Evolutionary conservation across 2,888 invertebrate species (phyloP).

Genomic region (Ischnus inquisitorius): DNA sequence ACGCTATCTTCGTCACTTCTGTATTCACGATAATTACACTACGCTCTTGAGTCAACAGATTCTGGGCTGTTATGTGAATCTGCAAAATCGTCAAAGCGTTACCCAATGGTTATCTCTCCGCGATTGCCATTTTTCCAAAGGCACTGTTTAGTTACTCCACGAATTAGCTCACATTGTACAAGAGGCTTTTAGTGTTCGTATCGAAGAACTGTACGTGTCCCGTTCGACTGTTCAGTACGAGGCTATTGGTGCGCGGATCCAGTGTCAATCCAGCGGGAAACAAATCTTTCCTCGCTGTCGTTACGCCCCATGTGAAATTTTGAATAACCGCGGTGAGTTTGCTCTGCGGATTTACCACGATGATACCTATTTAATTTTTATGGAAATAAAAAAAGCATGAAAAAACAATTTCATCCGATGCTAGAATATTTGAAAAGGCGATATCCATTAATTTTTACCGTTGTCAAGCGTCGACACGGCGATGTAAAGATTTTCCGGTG

Average conservation of each 20-base stretch:
- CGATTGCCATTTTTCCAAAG: constrained; percentile 1
- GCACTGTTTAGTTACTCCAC: neutral
- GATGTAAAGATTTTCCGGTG: constrained; percentile 88
- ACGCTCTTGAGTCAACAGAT: constrained; percentile 89
- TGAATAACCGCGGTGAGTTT: constrained; percentile 88
- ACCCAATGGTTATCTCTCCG: neutral
- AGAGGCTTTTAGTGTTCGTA: constrained; percentile 88
- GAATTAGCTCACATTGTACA: constrained; percentile 88
- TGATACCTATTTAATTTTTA: constrained; percentile 83
- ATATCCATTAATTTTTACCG: constrained; percentile 81
- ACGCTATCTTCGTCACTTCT: constrained; percentile 89
- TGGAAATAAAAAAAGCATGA: neutral
- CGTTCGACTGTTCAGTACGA: constrained; percentile 90
- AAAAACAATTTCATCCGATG: neutral
- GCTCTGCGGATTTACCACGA: constrained; percentile 87
- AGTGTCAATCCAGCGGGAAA: constrained; percentile 87
- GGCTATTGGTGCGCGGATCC: constrained; percentile 89
- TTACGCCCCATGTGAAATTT: constrained; percentile 88
- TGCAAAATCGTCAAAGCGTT: constrained; percentile 78
- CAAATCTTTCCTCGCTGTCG: constrained; percentile 85
- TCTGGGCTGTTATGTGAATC: constrained; percentile 91
- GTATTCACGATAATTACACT: constrained; percentile 88
- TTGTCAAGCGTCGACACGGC: constrained; percentile 91
- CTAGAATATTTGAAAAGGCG: neutral
- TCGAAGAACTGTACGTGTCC: constrained; percentile 93